These are phyloP conservation scores for Hyphantria cunea DNA, from an alignment of 1,140 invertebrate species.

Conservation along the genomic window DNA sequence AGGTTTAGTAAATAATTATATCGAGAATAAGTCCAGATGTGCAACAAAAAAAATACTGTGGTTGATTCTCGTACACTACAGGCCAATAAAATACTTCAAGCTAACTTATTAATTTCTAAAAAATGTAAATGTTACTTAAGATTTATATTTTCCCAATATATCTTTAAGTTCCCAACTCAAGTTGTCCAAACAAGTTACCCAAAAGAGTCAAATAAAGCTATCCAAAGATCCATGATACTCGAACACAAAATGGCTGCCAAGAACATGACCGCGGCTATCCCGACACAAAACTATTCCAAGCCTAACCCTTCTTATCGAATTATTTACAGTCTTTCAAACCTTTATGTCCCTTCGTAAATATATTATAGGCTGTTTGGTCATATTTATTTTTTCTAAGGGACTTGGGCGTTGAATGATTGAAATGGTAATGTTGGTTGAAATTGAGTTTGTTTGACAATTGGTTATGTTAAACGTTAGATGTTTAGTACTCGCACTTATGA, in stretches of 20 bases:
- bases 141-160: too few relatives aligned
- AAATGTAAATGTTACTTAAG: too few relatives aligned
- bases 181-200: too few relatives aligned
- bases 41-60: too few relatives aligned
- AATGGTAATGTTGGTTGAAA: slow-evolving; percentile 3
- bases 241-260: background rate
- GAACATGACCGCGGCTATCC: background rate
- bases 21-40: too few relatives aligned
- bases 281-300: background rate
- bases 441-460: slow-evolving; percentile 2
- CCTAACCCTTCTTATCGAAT: background rate
- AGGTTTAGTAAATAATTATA: too few relatives aligned
- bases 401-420: background rate
- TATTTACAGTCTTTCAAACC: background rate
- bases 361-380: slow-evolving; percentile 7
- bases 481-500: background rate
- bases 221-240: too few relatives aligned
- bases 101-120: too few relatives aligned
- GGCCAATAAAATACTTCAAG: too few relatives aligned
- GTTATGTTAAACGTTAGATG: background rate
- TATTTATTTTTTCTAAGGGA: slow-evolving; percentile 8
- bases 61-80: too few relatives aligned
- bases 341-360: slow-evolving; percentile 2
- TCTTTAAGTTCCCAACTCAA: too few relatives aligned
- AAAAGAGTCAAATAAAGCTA: too few relatives aligned